Percentiles rank a stretch among this genome's conserved stretches.
These are phyloP conservation scores for Pagrus major DNA, from an alignment of 2,113 vertebrate species.

Conservation along the genomic window DNA sequence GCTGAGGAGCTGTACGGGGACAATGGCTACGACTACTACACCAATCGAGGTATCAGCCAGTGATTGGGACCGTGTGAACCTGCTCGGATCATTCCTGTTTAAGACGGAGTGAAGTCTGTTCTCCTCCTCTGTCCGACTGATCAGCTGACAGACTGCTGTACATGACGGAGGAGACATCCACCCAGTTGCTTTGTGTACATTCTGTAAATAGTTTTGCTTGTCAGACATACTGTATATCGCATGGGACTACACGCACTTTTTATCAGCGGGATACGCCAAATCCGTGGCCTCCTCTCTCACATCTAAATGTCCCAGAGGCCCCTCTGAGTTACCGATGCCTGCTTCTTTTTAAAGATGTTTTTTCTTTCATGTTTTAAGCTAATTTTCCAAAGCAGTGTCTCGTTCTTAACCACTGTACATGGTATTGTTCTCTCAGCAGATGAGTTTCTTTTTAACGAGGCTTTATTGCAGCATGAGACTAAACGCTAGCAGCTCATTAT, in stretches of 20 bases:
- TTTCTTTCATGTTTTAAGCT: constrained; percentile 42
- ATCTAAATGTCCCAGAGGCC: constrained; percentile 24
- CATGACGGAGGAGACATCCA: constrained; percentile 3
- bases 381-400: constrained; percentile 46
- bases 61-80: constrained; percentile 47
- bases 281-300: constrained; percentile 49
- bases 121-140: constrained; percentile 34
- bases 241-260: constrained; percentile 66
- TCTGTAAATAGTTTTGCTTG: constrained; percentile 67
- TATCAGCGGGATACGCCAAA: constrained; percentile 58
- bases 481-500: constrained; percentile 10
- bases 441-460: constrained; percentile 8
- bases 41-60: constrained; percentile 83
- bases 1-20: constrained; percentile 89
- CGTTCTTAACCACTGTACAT: constrained; percentile 41
- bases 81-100: constrained; percentile 20
- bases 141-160: constrained; percentile 26
- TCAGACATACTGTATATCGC: constrained; percentile 35
- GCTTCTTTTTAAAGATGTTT: constrained; percentile 26
- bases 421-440: constrained; percentile 18
- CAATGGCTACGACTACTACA: constrained; percentile 87
- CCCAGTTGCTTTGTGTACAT: constrained; percentile 54
- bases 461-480: constrained; percentile 42
- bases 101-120: background rate
- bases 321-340: constrained; percentile 22